Evolutionary conservation across 2,888 invertebrate species (phyloP).

Genomic region (Anticlea derivata): DNA sequence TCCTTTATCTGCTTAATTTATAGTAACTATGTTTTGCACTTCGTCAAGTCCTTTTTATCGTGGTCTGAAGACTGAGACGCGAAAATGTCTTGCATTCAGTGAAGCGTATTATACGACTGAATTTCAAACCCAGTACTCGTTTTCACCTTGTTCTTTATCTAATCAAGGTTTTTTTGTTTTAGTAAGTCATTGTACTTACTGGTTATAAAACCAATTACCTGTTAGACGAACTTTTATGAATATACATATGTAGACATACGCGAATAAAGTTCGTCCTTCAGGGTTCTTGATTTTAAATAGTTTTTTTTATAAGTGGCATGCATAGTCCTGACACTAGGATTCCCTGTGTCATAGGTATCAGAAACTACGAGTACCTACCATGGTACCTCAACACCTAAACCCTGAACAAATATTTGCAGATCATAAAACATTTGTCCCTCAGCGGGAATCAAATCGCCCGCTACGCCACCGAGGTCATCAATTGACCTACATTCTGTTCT

Average conservation of each 20-base stretch:
- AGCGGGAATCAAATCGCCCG: too few species aligned
- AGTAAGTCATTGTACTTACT: neutral
- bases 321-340: too few species aligned
- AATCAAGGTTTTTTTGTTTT: constrained; percentile 16
- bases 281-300: constrained; percentile 20
- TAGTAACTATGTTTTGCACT: constrained; percentile 19
- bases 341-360: too few species aligned
- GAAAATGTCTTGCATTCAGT: constrained; percentile 48
- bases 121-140: constrained; percentile 23
- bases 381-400: too few species aligned
- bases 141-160: constrained; percentile 45
- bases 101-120: constrained; percentile 52
- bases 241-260: constrained; percentile 4
- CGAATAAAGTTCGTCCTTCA: constrained; percentile 26
- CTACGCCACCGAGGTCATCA: too few species aligned
- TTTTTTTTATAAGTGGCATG: too few species aligned
- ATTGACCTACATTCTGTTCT: constrained; percentile 31
- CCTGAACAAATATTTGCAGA: too few species aligned
- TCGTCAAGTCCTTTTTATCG: constrained; percentile 47
- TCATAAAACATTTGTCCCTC: too few species aligned
- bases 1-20: constrained; percentile 36
- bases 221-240: neutral
- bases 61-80: constrained; percentile 50
- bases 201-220: constrained; percentile 9
- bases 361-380: too few species aligned